Percentiles rank a stretch among this genome's conserved stretches.
These are phyloP conservation scores for Catajapyx aquilonaris DNA, from an alignment of 1,140 invertebrate species.

Conservation along the genomic window DNA sequence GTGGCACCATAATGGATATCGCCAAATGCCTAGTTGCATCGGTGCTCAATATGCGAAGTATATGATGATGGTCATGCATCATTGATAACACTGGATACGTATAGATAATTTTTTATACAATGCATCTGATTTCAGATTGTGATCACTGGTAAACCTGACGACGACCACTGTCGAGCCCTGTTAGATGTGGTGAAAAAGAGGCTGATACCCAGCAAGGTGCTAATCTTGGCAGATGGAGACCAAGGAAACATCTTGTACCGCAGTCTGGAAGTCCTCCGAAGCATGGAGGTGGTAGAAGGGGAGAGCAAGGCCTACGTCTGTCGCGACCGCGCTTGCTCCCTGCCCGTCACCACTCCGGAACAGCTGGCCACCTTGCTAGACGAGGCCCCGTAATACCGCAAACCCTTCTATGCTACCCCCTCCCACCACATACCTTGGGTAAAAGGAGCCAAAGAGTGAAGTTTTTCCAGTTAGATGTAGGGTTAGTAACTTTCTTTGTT, in stretches of 20 bases:
- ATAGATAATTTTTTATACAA: background rate
- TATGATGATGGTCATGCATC: background rate
- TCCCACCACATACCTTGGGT: no score
- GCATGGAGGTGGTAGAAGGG: conserved; percentile 25
- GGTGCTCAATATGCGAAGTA: background rate
- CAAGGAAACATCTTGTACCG: conserved; percentile 17
- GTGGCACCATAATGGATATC: no score
- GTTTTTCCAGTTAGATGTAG: no score
- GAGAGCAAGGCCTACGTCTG: conserved; percentile 59
- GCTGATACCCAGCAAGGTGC: conserved; percentile 43
- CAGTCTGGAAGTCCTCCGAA: conserved; percentile 16
- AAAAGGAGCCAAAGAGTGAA: no score
- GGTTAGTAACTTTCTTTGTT: no score
- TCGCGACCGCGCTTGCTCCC: conserved; percentile 48
- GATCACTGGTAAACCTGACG: conserved; percentile 35
- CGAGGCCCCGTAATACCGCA: no score
- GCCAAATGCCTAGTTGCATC: background rate
- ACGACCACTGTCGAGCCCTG: conserved; percentile 38
- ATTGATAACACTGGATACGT: background rate
- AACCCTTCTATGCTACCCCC: no score
- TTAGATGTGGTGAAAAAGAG: conserved; percentile 38
- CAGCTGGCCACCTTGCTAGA: conserved; percentile 39
- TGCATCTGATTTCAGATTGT: conserved; percentile 12
- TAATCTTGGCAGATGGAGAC: conserved; percentile 37
- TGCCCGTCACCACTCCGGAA: conserved; percentile 47